Percentiles rank a stretch among this genome's conserved stretches.
These are phyloP conservation scores for Galeopsomyia nigrocyanea DNA, from an alignment of 2,888 invertebrate species.

Conservation along the genomic window DNA sequence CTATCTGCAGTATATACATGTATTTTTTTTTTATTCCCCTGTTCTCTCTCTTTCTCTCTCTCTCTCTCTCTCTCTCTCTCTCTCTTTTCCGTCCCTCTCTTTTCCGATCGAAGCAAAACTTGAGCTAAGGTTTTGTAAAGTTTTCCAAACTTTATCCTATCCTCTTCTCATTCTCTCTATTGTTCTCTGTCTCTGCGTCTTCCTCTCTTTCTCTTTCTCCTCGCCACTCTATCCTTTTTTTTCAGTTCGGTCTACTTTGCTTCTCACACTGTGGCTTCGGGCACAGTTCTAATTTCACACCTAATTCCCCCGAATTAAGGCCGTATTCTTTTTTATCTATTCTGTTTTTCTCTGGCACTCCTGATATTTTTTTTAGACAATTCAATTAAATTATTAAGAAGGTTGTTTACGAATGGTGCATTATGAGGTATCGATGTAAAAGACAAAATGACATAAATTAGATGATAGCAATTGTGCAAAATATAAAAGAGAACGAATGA, in stretches of 20 bases:
- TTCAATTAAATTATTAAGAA: too few species aligned
- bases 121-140: slow-evolving; percentile 43
- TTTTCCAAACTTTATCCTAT: slow-evolving; percentile 27
- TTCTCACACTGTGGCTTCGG: not conserved
- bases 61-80: slow-evolving; percentile 10
- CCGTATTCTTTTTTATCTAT: not conserved
- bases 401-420: too few species aligned
- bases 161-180: slow-evolving; percentile 35
- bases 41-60: slow-evolving; percentile 7
- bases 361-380: too few species aligned
- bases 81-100: not conserved
- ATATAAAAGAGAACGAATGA: too few species aligned
- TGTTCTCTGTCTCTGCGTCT: slow-evolving; percentile 32
- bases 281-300: slow-evolving; percentile 51
- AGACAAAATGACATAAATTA: too few species aligned
- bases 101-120: slow-evolving; percentile 42
- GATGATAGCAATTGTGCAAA: too few species aligned
- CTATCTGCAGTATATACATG: not conserved
- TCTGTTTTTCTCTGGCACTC: too few species aligned
- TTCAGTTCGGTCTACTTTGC: too few species aligned
- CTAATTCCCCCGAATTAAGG: slow-evolving; percentile 58
- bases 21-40: not conserved
- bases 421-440: too few species aligned
- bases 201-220: slow-evolving; percentile 52
- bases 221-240: slow-evolving; percentile 21